phyloP scores from a whole-genome alignment of 2,888 invertebrate genomes.

The Terebella lapidaria region DNA sequence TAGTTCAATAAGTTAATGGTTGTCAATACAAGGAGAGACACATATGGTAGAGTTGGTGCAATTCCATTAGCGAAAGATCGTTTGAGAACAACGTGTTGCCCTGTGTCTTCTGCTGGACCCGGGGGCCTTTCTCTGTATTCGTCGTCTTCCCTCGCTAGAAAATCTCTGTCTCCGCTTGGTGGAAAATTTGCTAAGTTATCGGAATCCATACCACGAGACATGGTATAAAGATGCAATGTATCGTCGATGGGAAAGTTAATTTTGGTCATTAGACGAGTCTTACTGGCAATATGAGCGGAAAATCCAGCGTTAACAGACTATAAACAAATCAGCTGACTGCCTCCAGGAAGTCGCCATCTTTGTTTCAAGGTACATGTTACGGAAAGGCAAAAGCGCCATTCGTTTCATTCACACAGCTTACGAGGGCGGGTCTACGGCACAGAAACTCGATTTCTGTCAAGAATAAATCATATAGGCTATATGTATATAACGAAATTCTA shows the following conservation, averaged over 20 bases:
- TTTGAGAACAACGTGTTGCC: neutral
- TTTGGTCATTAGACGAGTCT: neutral
- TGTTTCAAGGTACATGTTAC: too few species aligned
- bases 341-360: neutral
- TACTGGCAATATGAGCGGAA: neutral
- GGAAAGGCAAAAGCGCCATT: too few species aligned
- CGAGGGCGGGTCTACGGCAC: too few species aligned
- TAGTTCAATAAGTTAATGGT: neutral
- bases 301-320: neutral
- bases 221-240: neutral
- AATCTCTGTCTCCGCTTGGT: neutral
- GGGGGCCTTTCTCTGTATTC: neutral
- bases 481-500: too few species aligned
- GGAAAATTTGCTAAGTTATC: too few species aligned
- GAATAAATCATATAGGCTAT: too few species aligned
- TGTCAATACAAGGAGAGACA: neutral
- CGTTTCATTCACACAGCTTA: too few species aligned
- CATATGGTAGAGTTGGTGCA: neutral
- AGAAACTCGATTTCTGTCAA: too few species aligned
- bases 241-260: neutral
- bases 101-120: neutral
- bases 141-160: neutral
- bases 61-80: neutral
- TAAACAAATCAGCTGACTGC: neutral
- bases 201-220: too few species aligned